These are phyloP conservation scores for Scleropages formosus DNA, from an alignment of 2,797 vertebrate species.

Conservation along the genomic window DNA sequence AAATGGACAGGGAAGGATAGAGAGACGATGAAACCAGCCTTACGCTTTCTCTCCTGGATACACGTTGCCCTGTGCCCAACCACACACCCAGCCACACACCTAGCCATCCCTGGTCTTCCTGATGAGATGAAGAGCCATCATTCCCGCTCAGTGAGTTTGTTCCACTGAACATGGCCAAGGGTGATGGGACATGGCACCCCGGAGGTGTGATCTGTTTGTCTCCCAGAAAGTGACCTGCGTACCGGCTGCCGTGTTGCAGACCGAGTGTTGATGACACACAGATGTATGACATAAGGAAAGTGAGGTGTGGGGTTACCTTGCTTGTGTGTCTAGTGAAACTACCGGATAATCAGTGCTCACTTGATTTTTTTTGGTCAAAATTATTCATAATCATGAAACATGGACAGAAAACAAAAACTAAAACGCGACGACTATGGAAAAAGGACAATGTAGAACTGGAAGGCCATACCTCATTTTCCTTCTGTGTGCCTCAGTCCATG, in stretches of 20 bases:
- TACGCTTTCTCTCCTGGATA: constrained; percentile 19
- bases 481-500: constrained; percentile 1
- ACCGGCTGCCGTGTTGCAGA: no score
- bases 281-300: constrained; percentile 12
- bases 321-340: constrained; percentile 11
- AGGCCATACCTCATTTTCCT: constrained; percentile 27
- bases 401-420: background rate
- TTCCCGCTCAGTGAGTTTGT: no score
- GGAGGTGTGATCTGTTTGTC: background rate
- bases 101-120: no score
- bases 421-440: constrained; percentile 20
- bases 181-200: background rate
- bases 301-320: constrained; percentile 21
- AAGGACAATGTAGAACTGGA: constrained; percentile 1
- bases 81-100: no score
- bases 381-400: background rate
- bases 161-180: constrained; percentile 10
- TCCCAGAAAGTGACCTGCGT: background rate
- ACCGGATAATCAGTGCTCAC: constrained; percentile 7
- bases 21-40: constrained; percentile 56
- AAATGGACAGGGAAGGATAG: constrained; percentile 44
- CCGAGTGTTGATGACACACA: no score
- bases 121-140: no score
- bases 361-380: constrained; percentile 18
- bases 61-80: no score